These are phyloP conservation scores for Leptoclinus maculatus DNA, from an alignment of 2,797 vertebrate genomes.

Conservation along the genomic window DNA sequence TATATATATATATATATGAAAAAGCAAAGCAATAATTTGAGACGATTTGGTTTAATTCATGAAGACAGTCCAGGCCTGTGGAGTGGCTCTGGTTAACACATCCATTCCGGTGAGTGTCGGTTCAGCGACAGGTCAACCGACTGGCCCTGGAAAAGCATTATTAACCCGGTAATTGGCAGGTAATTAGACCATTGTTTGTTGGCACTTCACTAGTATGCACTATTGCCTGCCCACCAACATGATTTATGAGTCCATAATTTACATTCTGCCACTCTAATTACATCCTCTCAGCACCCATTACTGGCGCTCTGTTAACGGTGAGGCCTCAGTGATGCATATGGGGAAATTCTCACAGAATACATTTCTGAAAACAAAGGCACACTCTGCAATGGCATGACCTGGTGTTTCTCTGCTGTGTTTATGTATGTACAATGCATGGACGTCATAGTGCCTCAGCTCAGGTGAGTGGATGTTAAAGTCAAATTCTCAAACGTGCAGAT, in stretches of 20 bases:
- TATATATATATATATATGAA: background rate
- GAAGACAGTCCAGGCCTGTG: background rate
- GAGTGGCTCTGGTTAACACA: constrained; percentile 17
- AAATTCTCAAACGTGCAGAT: background rate
- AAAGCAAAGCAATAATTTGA: background rate
- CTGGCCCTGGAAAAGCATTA: constrained; percentile 64
- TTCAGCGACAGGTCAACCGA: constrained; percentile 50
- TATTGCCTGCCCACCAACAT: constrained; percentile 65
- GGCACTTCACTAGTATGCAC: constrained; percentile 61
- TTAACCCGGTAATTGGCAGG: constrained; percentile 76
- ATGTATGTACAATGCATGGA: background rate
- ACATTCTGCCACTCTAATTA: constrained; percentile 70
- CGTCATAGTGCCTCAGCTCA: background rate
- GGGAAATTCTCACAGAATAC: background rate
- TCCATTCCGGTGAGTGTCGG: constrained; percentile 38
- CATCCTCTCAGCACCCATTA: constrained; percentile 59
- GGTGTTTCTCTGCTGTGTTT: background rate
- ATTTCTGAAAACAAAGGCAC: constrained; percentile 2
- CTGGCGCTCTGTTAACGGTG: constrained; percentile 52
- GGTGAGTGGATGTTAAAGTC: background rate
- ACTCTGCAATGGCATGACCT: background rate
- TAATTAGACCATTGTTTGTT: constrained; percentile 79
- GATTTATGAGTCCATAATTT: constrained; percentile 78
- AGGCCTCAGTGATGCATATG: constrained; percentile 11
- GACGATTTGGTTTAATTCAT: background rate